A percentile compares a stretch with the other conserved stretches of the same genome.
Conservation (phyloP, 2,797 vertebrate species). For the Alcedo atthis region DNA sequence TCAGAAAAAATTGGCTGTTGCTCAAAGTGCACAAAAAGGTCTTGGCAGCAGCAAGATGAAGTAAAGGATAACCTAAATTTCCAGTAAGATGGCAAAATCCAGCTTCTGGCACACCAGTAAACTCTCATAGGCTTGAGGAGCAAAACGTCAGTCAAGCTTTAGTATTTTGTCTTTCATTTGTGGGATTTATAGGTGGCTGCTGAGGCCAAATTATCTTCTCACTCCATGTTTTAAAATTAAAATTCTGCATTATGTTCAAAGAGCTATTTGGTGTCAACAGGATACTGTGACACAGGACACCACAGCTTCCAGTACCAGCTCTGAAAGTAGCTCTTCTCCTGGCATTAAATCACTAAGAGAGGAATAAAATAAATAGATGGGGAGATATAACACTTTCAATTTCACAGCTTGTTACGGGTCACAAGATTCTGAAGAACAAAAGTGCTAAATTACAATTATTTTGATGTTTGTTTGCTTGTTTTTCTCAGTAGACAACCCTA, state of each 20-base stretch:
- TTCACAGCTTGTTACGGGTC: neutral
- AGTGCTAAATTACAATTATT: neutral
- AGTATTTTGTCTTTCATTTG: neutral
- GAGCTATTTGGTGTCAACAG: neutral
- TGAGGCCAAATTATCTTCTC: neutral
- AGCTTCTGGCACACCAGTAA: neutral
- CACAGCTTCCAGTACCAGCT: neutral
- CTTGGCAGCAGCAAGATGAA: neutral
- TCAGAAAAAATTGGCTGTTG: neutral
- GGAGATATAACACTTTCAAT: neutral
- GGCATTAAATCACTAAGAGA: neutral
- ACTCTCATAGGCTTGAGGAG: neutral
- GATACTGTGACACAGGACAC: neutral
- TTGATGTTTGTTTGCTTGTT: neutral
- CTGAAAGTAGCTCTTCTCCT: neutral
- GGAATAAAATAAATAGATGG: neutral
- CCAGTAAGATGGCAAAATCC: neutral
- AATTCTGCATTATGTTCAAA: neutral
- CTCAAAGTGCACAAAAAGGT: neutral
- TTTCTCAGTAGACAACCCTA: neutral
- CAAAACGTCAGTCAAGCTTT: constrained; percentile 9
- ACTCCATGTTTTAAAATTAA: neutral
- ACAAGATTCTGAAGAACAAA: neutral
- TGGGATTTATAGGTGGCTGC: neutral
- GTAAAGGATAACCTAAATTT: constrained; percentile 1